Percentiles rank a stretch among this genome's conserved stretches.
Conservation (phyloP, 2,888 invertebrate genomes). For the Piscicola geometra region DNA sequence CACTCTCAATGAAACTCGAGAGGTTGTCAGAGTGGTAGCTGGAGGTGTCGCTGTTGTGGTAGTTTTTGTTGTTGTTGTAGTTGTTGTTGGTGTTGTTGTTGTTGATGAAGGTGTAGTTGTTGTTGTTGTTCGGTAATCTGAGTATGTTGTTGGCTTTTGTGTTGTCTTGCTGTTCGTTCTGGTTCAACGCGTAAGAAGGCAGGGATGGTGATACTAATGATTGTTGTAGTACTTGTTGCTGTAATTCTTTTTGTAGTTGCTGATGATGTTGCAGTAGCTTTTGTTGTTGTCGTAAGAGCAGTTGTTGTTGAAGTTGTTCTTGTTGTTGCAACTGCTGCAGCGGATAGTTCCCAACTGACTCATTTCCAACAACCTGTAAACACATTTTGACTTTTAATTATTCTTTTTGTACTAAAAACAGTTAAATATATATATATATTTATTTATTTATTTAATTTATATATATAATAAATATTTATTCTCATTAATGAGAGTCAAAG, state of each 20-base stretch:
- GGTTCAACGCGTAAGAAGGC: background rate
- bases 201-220: background rate
- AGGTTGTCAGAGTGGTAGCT: background rate
- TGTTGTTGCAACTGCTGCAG: background rate
- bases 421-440: too few species aligned
- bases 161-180: background rate
- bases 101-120: background rate
- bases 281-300: background rate
- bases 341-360: too few species aligned
- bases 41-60: constrained; percentile 13
- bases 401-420: too few species aligned
- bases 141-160: background rate
- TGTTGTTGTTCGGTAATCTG: constrained; percentile 13
- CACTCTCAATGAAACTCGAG: constrained; percentile 7
- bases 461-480: too few species aligned
- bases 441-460: too few species aligned
- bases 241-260: background rate
- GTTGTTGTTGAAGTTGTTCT: background rate
- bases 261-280: background rate
- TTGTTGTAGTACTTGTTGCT: background rate
- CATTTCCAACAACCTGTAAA: too few species aligned
- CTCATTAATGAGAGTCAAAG: too few species aligned
- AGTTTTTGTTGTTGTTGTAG: background rate
- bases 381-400: too few species aligned
- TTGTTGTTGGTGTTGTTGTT: background rate